These are phyloP conservation scores for Meriones psammophilus DNA, from an alignment of 2,797 vertebrate genomes.

Conservation along the genomic window DNA sequence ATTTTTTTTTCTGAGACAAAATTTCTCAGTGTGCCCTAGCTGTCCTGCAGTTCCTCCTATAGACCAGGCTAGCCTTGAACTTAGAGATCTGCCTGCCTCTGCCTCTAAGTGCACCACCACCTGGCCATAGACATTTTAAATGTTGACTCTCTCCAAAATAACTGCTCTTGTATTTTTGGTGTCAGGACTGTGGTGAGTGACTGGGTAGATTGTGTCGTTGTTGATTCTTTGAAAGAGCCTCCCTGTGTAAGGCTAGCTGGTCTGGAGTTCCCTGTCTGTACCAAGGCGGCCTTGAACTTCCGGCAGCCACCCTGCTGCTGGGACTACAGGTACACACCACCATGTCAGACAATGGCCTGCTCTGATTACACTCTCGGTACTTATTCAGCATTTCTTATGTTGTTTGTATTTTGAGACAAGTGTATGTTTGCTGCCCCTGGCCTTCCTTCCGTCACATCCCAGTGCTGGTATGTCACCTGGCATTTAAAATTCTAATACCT, in stretches of 20 bases:
- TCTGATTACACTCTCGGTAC: slow-evolving; percentile 10
- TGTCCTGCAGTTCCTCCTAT: not conserved
- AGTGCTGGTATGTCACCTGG: not conserved
- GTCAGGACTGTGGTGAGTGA: not conserved
- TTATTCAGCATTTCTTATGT: not conserved
- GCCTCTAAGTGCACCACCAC: not conserved
- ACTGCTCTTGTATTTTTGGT: slow-evolving; percentile 13
- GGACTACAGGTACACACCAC: not conserved
- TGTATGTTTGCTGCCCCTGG: not conserved
- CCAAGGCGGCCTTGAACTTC: not conserved
- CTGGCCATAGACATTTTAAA: not conserved
- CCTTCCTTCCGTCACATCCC: not conserved
- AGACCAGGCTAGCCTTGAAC: not conserved
- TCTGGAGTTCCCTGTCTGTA: not conserved
- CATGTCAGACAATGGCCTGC: not conserved
- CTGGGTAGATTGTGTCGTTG: not conserved
- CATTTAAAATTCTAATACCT: not conserved
- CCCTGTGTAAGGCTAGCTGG: not conserved
- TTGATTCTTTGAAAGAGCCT: not conserved
- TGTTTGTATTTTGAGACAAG: not conserved
- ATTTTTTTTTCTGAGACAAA: not conserved
- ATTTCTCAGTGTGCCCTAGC: not conserved
- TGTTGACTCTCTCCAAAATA: slow-evolving; percentile 58
- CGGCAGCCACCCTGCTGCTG: not conserved
- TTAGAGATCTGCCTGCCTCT: not conserved